Evolutionary conservation across 2,888 invertebrate species (phyloP).

Genomic region (Bugula neritina): DNA sequence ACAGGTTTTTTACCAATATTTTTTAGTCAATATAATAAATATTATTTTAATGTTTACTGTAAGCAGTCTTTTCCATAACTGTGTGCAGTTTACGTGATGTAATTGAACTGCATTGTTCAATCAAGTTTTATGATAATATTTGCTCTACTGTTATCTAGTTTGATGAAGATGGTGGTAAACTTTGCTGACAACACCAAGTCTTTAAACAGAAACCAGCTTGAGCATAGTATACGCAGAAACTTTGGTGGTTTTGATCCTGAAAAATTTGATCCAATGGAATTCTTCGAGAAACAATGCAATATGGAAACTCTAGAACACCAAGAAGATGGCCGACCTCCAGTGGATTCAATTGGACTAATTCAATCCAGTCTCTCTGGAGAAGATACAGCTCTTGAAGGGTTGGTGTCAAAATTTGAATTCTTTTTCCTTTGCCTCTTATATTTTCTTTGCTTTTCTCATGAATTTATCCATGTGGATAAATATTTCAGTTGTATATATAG

Average conservation of each 20-base stretch:
- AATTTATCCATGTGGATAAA: too few relatives aligned
- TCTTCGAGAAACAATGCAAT: slow-evolving; percentile 32
- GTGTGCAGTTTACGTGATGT: too few relatives aligned
- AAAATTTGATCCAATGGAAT: slow-evolving; percentile 36
- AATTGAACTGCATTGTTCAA: too few relatives aligned
- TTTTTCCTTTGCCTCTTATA: too few relatives aligned
- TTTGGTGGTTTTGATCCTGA: slow-evolving; percentile 41
- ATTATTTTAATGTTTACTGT: slow-evolving; percentile 13
- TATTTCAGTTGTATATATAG: too few relatives aligned
- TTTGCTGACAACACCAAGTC: slow-evolving; percentile 33
- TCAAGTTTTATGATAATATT: too few relatives aligned
- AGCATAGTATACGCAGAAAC: slow-evolving; percentile 39
- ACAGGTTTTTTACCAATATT: slow-evolving; percentile 23
- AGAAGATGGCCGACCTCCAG: slow-evolving; percentile 5
- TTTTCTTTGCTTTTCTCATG: too few relatives aligned
- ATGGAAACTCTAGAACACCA: neutral
- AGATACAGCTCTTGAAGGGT: slow-evolving; percentile 11
- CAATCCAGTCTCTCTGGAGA: slow-evolving; percentile 23
- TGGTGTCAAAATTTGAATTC: too few relatives aligned
- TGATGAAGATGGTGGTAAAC: slow-evolving; percentile 41
- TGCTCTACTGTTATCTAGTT: too few relatives aligned
- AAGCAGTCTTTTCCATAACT: too few relatives aligned
- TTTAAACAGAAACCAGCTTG: slow-evolving; percentile 37
- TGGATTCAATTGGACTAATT: slow-evolving; percentile 24
- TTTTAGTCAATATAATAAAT: neutral